A percentile compares a stretch with the other conserved stretches of the same genome.
Evolutionary conservation across 2,113 vertebrate genomes (phyloP).

Genomic region (Takifugu flavidus): DNA sequence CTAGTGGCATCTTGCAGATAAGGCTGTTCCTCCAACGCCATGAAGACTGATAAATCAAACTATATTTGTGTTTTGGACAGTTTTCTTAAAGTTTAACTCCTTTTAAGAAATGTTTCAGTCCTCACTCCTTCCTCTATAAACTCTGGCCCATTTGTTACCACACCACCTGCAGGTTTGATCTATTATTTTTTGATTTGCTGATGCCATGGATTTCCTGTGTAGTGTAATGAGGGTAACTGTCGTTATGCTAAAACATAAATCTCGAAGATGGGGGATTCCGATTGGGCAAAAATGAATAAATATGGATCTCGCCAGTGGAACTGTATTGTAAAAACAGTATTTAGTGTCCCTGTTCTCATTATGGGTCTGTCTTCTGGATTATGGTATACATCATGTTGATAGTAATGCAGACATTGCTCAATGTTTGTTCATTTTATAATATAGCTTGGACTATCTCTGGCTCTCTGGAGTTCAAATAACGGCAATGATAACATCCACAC

Average conservation of each 20-base stretch:
- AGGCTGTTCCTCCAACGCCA: constrained; percentile 17
- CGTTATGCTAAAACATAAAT: constrained; percentile 19
- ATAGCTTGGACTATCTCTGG: neutral
- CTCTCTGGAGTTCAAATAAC: neutral
- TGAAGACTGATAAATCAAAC: constrained; percentile 38
- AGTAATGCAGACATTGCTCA: too few relatives aligned
- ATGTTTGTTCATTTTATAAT: neutral
- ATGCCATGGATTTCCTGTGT: constrained; percentile 21
- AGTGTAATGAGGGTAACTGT: neutral
- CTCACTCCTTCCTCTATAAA: constrained; percentile 30
- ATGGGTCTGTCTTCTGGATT: too few relatives aligned
- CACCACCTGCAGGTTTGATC: constrained; percentile 47
- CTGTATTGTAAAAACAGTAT: neutral
- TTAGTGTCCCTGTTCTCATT: too few relatives aligned
- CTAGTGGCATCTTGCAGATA: constrained; percentile 23
- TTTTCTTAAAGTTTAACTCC: neutral
- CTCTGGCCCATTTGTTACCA: constrained; percentile 25
- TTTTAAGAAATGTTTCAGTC: constrained; percentile 7
- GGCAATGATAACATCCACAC: neutral
- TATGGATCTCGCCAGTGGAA: neutral
- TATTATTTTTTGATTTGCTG: constrained; percentile 50
- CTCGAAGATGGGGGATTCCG: neutral
- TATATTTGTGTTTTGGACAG: constrained; percentile 6
- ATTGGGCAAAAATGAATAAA: neutral
- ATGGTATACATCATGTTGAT: neutral